These are phyloP conservation scores for Gasterosteus aculeatus DNA, from an alignment of 2,113 vertebrate genomes.

Conservation along the genomic window DNA sequence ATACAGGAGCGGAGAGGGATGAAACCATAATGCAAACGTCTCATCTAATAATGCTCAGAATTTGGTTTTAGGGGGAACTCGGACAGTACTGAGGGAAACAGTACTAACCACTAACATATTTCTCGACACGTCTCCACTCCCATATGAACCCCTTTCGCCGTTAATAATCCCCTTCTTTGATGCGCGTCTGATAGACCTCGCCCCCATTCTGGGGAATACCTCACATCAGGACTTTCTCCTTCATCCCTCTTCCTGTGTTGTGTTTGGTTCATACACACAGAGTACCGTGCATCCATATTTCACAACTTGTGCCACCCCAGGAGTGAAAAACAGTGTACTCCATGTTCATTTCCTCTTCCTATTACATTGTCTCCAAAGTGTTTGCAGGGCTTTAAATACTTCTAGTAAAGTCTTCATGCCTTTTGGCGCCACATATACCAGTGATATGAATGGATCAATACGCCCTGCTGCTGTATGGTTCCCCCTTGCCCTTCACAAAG, in stretches of 20 bases:
- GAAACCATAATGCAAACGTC: conserved; percentile 33
- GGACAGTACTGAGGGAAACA: background rate
- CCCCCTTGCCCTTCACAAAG: background rate
- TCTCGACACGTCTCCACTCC: conserved; percentile 16
- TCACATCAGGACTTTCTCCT: conserved; percentile 2
- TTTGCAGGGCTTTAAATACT: background rate
- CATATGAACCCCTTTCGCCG: background rate
- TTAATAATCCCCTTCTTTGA: conserved; percentile 21
- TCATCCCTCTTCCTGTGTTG: background rate
- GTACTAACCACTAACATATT: conserved; percentile 11
- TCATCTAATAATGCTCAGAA: conserved; percentile 40
- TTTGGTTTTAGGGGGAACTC: conserved; percentile 39
- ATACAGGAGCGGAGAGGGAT: background rate
- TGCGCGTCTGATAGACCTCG: background rate
- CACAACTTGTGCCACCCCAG: background rate
- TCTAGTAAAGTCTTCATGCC: background rate
- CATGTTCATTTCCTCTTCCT: background rate
- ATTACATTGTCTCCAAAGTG: background rate
- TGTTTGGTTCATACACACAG: background rate
- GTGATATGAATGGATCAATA: background rate
- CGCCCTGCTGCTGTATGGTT: background rate
- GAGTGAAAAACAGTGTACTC: background rate
- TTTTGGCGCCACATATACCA: background rate
- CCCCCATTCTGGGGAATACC: background rate
- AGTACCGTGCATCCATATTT: background rate